phyloP scores from a whole-genome alignment of 2,113 vertebrate species.

The Mohoua ochrocephala region DNA sequence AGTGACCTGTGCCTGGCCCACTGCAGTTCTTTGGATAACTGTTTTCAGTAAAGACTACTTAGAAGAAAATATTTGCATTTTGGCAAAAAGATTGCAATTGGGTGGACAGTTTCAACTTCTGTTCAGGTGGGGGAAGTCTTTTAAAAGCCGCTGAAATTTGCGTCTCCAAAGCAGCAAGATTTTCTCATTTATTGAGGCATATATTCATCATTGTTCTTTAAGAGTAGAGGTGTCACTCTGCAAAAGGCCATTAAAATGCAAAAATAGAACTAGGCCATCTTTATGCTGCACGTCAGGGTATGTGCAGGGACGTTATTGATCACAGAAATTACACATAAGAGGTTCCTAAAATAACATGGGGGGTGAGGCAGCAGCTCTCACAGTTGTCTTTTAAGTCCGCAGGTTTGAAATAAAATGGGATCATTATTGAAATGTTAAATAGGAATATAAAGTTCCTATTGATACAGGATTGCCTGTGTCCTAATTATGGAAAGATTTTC shows the following conservation, averaged over 20 bases:
- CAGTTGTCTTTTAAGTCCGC: neutral
- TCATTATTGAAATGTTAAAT: neutral
- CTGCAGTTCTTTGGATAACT: neutral
- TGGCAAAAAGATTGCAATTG: neutral
- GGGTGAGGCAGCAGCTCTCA: neutral
- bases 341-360: slow-evolving; percentile 21
- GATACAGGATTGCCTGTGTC: neutral
- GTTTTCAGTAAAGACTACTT: neutral
- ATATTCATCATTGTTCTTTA: neutral
- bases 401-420: neutral
- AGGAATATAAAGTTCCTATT: neutral
- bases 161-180: neutral
- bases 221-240: neutral
- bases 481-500: neutral
- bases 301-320: neutral
- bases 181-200: neutral
- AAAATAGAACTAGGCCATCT: slow-evolving; percentile 52
- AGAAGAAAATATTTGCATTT: neutral
- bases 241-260: neutral
- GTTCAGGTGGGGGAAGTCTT: neutral
- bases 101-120: neutral
- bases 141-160: neutral
- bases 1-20: neutral
- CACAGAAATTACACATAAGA: slow-evolving; percentile 6
- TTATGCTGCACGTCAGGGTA: neutral